phyloP scores from a whole-genome alignment of 2,113 vertebrate species.

The Grammomys surdaster region DNA sequence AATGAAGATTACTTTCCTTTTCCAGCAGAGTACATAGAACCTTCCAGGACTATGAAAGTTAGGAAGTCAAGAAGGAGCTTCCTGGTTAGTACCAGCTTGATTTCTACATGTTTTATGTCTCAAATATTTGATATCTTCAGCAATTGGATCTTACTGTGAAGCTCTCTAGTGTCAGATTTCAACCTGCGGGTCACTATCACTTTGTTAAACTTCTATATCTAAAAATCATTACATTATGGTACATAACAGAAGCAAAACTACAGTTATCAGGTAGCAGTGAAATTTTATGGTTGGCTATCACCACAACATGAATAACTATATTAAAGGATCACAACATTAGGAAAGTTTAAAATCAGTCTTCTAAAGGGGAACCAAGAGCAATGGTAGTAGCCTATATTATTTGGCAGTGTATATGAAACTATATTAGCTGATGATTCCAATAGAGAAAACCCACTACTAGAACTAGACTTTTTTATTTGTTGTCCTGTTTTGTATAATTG shows the following conservation, averaged over 20 bases:
- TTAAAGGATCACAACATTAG: not conserved
- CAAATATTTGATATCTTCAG: not conserved
- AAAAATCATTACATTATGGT: no score
- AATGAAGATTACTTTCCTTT: not conserved
- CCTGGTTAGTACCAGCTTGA: not conserved
- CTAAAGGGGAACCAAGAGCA: not conserved
- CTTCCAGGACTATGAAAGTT: not conserved
- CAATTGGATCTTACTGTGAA: not conserved
- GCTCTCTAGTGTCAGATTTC: no score
- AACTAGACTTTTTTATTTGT: not conserved
- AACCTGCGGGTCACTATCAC: no score
- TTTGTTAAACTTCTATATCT: no score
- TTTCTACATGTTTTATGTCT: not conserved
- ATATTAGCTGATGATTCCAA: not conserved
- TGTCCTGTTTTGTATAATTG: not conserved
- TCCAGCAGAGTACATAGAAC: not conserved
- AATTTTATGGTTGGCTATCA: not conserved
- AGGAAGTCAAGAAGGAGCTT: not conserved
- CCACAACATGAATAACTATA: not conserved
- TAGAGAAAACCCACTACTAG: not conserved
- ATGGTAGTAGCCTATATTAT: not conserved
- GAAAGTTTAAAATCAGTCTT: not conserved
- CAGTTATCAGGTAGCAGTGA: not conserved
- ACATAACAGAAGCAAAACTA: no score
- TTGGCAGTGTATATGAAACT: not conserved